Conservation (phyloP, 1,140 invertebrate species). For the Listronotus oregonensis region DNA sequence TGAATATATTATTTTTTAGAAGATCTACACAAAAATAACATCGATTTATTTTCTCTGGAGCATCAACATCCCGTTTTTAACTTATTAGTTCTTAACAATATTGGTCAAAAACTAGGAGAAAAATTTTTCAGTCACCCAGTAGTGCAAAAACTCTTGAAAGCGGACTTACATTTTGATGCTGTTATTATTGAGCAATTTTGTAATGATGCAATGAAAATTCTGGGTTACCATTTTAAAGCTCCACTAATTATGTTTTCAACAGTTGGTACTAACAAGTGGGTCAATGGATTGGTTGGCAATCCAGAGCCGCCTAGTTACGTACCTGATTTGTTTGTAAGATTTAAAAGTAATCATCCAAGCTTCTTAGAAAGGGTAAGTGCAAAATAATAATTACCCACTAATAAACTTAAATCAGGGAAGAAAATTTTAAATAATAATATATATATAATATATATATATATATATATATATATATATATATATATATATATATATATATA, state of each 20-base stretch:
- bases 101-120: conserved; percentile 8
- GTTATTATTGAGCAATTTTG: conserved; percentile 57
- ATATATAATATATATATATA: too few relatives aligned
- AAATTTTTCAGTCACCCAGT: conserved; percentile 12
- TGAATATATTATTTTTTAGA: neutral
- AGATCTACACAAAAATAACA: neutral
- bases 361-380: too few relatives aligned
- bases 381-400: too few relatives aligned
- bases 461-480: too few relatives aligned
- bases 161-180: conserved; percentile 57
- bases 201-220: conserved; percentile 56
- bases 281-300: conserved; percentile 49
- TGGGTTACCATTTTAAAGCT: conserved; percentile 56
- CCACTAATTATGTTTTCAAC: conserved; percentile 42
- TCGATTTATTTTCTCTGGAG: conserved; percentile 4
- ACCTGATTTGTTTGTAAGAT: conserved; percentile 38
- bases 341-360: neutral
- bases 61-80: neutral
- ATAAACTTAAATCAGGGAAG: too few relatives aligned
- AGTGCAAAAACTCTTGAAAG: conserved; percentile 39
- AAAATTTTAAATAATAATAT: too few relatives aligned
- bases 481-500: too few relatives aligned
- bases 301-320: conserved; percentile 51
- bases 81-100: neutral
- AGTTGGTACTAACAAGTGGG: conserved; percentile 43